A percentile compares a stretch with the other conserved stretches of the same genome.
Conservation (phyloP, 2,797 vertebrate species). For the Epinephelus coioides region DNA sequence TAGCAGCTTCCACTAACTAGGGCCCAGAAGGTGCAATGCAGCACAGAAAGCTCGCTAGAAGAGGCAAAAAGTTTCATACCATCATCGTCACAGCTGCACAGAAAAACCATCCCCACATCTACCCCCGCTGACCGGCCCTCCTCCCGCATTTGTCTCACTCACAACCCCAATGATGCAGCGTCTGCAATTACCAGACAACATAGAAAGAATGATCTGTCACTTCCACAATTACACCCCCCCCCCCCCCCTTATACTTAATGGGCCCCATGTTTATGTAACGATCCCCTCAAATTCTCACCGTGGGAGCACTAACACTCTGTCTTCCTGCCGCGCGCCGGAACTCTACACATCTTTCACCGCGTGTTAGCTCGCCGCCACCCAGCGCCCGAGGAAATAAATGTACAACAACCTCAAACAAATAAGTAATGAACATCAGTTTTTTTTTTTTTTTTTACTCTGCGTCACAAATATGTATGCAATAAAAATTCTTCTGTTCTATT, state of each 20-base stretch:
- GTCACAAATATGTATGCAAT: slow-evolving; percentile 41
- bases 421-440: slow-evolving; percentile 48
- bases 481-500: slow-evolving; percentile 55
- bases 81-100: too few relatives aligned
- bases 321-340: slow-evolving; percentile 62
- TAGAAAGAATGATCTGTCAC: slow-evolving; percentile 70
- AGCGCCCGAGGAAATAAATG: slow-evolving; percentile 40
- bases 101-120: neutral
- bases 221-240: slow-evolving; percentile 60
- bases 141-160: slow-evolving; percentile 46
- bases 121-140: slow-evolving; percentile 37
- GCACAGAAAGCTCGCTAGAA: neutral
- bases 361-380: slow-evolving; percentile 39
- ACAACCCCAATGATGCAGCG: slow-evolving; percentile 56
- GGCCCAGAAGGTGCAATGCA: slow-evolving; percentile 52
- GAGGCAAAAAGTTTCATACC: slow-evolving; percentile 41
- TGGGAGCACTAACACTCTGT: slow-evolving; percentile 66
- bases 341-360: slow-evolving; percentile 56
- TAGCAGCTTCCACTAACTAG: slow-evolving; percentile 59
- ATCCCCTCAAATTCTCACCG: slow-evolving; percentile 72
- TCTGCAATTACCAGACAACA: slow-evolving; percentile 73
- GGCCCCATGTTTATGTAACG: slow-evolving; percentile 75
- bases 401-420: slow-evolving; percentile 54
- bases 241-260: slow-evolving; percentile 60
- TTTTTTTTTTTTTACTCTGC: neutral